A percentile compares a stretch with the other conserved stretches of the same genome.
phyloP scores from a whole-genome alignment of 2,113 vertebrate genomes.

The Microtus oregoni region DNA sequence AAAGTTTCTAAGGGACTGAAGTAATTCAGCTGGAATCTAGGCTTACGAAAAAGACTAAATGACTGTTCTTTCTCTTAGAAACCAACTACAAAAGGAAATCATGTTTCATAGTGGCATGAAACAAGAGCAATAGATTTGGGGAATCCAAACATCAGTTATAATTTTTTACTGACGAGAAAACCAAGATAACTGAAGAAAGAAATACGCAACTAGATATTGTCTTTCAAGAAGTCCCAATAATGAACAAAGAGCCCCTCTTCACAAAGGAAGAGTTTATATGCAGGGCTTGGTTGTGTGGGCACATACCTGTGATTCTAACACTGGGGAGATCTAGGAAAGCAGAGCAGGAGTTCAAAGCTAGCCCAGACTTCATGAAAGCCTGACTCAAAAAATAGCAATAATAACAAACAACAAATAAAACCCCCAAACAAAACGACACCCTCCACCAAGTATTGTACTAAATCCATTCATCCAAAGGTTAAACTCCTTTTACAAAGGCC shows the following conservation, averaged over 20 bases:
- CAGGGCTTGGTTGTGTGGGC: too few species aligned
- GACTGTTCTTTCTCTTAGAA: not conserved
- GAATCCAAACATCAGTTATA: not conserved
- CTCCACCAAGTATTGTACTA: not conserved
- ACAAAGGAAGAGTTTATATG: not conserved
- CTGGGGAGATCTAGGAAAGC: too few species aligned
- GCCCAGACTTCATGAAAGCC: not conserved
- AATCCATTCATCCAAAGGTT: not conserved
- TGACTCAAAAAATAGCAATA: not conserved
- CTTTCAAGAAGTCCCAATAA: not conserved
- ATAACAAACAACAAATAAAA: not conserved
- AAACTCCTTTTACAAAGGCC: not conserved
- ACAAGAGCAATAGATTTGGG: not conserved
- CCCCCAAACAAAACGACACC: fast-evolving
- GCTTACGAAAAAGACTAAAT: not conserved
- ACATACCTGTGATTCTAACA: not conserved
- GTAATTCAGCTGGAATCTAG: not conserved
- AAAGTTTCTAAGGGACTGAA: not conserved
- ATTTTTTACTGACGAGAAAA: not conserved
- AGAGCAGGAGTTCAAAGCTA: not conserved
- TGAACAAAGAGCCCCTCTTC: not conserved
- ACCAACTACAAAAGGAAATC: not conserved
- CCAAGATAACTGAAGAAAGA: not conserved
- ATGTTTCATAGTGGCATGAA: not conserved
- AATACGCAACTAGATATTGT: not conserved